Percentiles rank a stretch among this genome's conserved stretches.
Evolutionary conservation across 2,113 vertebrate genomes (phyloP).

Genomic region (Pluvialis apricaria): DNA sequence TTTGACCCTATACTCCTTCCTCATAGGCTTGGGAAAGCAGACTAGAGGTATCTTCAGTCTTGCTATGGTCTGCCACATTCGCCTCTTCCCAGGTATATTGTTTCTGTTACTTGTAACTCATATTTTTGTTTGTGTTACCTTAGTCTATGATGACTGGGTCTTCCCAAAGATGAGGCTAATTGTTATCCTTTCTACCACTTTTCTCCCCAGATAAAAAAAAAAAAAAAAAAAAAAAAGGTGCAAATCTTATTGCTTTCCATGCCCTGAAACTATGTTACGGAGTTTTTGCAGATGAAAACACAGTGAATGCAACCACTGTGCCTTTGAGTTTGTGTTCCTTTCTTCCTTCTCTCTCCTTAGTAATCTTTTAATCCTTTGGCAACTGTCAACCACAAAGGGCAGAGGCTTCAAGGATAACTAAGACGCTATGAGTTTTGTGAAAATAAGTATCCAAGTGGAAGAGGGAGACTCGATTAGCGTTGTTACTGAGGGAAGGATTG

Average conservation of each 20-base stretch:
- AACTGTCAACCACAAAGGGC: not conserved
- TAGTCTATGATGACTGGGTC: not conserved
- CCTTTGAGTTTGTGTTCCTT: not conserved
- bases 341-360: not conserved
- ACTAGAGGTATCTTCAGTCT: not conserved
- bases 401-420: not conserved
- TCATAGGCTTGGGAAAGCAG: not conserved
- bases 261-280: not conserved
- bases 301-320: not conserved
- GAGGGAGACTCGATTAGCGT: not conserved
- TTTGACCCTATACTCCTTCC: not conserved
- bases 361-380: not conserved
- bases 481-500: not conserved
- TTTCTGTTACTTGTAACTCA: not conserved
- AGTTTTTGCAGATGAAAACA: not conserved
- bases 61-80: not conserved
- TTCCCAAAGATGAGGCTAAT: not conserved
- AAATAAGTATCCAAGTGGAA: not conserved
- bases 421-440: not conserved
- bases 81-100: not conserved
- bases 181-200: not conserved
- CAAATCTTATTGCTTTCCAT: not conserved
- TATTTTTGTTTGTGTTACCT: not conserved
- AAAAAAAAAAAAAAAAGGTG: not conserved
- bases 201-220: not conserved